Conservation (phyloP, 64 coral and sea anemone species). For the Dendronephthya gigantea region DNA sequence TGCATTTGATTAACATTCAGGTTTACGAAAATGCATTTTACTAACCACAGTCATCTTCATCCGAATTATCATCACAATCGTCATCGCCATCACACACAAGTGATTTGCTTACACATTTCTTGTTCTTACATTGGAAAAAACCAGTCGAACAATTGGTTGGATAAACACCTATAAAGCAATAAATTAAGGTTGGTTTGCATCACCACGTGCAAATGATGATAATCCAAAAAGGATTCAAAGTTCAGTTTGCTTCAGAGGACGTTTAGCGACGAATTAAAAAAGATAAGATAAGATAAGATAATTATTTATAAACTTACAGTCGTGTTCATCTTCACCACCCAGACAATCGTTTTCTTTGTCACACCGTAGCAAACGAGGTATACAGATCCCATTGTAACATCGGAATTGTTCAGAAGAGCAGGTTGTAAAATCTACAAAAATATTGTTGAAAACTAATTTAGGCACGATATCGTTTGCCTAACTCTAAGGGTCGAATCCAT, state of each 20-base stretch:
- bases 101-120: conserved; percentile 38
- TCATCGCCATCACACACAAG: conserved; percentile 69
- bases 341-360: background rate
- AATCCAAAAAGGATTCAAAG: background rate
- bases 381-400: conserved; percentile 52
- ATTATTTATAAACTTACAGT: conserved; percentile 38
- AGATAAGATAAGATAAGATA: too few relatives aligned
- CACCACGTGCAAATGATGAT: background rate
- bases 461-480: too few relatives aligned
- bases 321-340: conserved; percentile 56
- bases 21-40: background rate
- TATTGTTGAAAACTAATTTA: background rate
- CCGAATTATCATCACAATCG: conserved; percentile 70
- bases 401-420: conserved; percentile 53
- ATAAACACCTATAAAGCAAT: conserved; percentile 4
- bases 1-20: background rate
- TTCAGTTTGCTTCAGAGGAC: too few relatives aligned
- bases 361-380: background rate
- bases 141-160: conserved; percentile 19
- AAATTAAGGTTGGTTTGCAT: background rate
- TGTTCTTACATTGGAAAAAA: conserved; percentile 63
- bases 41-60: conserved; percentile 80
- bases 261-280: too few relatives aligned
- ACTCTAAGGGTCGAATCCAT: too few relatives aligned
- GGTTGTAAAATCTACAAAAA: conserved; percentile 9